Base-by-base conservation (phyloP, 2,113 vertebrate genomes). In the Jacana jacana region DNA sequence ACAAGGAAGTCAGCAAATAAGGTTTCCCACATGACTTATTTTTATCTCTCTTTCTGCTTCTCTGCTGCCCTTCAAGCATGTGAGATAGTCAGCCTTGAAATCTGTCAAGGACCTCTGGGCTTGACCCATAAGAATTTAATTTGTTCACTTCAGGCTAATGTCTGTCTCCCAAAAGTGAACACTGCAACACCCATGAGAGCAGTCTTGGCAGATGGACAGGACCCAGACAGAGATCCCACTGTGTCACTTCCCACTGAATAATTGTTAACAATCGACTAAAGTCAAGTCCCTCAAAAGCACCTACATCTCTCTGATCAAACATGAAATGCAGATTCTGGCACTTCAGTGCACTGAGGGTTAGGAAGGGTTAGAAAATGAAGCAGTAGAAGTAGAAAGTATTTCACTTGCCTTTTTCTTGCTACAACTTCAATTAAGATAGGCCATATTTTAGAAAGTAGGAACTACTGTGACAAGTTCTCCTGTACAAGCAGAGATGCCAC, bases 181-280 rank as follows among this genome's bases (percentile, higher is more conserved):
- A 23, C 3, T 44, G 44, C 28, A 72, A n/a, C 30, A 58, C 7
- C 27, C 0, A 0, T 16, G 35, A 39, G 9, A 48, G 40, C 2
- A 51, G 40, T 42, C 28, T 4, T 68, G 48, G 64, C 22, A 31
- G 7, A 28, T 4, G 30, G 10, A 22, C 40, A 61, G 79, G 57
- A 54, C 55, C 35, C 37, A 51, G 75, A 52, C 10, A 73, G 37
- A 48, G 14, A 6, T 2, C 23, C 33, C 60, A 33, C 13, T 0
- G 1, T 16, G 7, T 17, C 49, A 30, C 30, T 81, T 52, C 58
- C 35, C 28, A 44, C 28, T 16, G 18, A 61, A 8, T 17, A 20
- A 37, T 15, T 39, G 8, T 42, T 49, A 71, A 35, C 19, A 48
- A 28, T 7, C 1, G 8, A 25, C 46, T 82, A 2, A 66, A 39